A percentile compares a stretch with the other conserved stretches of the same genome.
Evolutionary conservation across 1,140 invertebrate species (phyloP).

Genomic region (Zaprionus taronus): DNA sequence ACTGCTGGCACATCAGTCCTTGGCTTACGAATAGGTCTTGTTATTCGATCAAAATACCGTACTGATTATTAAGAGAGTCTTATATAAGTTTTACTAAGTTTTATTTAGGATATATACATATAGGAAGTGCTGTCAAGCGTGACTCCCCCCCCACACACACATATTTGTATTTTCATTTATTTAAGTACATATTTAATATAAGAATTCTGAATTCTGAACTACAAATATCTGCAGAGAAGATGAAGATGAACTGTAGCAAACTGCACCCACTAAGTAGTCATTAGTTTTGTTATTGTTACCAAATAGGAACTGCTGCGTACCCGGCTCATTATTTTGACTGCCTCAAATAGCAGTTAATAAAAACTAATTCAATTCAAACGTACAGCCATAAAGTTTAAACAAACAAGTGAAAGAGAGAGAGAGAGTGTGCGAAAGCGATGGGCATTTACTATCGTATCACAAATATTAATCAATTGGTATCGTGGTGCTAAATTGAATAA

Average conservation of each 20-base stretch:
- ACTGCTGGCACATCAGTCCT: slow-evolving; percentile 29
- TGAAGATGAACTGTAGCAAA: slow-evolving; percentile 16
- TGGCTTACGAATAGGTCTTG: slow-evolving; percentile 44
- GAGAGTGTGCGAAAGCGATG: slow-evolving; percentile 15
- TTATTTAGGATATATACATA: slow-evolving; percentile 1
- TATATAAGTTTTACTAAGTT: slow-evolving; percentile 31
- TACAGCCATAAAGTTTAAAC: slow-evolving; percentile 17
- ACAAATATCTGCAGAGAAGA: background rate
- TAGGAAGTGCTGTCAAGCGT: slow-evolving; percentile 32
- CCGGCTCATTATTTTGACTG: slow-evolving; percentile 25
- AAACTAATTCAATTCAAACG: slow-evolving; percentile 31
- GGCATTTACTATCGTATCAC: slow-evolving; percentile 10
- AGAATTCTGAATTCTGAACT: slow-evolving; percentile 31
- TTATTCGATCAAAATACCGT: slow-evolving; percentile 19
- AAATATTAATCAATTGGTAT: slow-evolving; percentile 43
- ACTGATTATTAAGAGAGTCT: slow-evolving; percentile 33
- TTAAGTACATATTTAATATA: background rate
- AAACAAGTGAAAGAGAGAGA: background rate
- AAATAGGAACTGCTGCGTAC: slow-evolving; percentile 41
- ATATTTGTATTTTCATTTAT: background rate
- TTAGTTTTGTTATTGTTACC: slow-evolving; percentile 15
- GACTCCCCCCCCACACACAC: no score
- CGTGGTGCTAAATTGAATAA: slow-evolving; percentile 76
- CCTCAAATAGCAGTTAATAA: slow-evolving; percentile 25
- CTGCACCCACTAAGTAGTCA: slow-evolving; percentile 5